Base-by-base conservation (phyloP, 2,888 invertebrate genomes). In the Diadromus collaris region DNA sequence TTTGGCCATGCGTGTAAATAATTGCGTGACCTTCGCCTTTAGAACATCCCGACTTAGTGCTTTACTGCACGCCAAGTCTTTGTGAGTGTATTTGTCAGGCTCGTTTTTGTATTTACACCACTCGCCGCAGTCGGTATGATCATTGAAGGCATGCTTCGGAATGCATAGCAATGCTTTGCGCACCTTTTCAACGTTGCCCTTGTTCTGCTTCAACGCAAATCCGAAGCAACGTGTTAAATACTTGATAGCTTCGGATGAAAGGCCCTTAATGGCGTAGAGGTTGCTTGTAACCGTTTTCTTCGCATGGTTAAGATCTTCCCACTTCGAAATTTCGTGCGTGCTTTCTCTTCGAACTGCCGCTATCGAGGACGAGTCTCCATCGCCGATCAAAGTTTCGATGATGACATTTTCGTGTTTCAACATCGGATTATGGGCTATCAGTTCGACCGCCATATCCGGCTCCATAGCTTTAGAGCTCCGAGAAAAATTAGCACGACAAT, bases 351-450 rank as follows among this genome's bases (percentile, higher is more conserved):
- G 76, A 34, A 83, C 67, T 65, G 69, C 78, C 44, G 82, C 81
- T 54, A 83, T 83, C 7, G 80, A 81, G 6, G 79, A 81, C 19
- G 69, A 71, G 73, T 83, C 84, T 58, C 80, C 83, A 63, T 83
- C 79, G 16, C 81, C 83, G 41, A 82, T 81, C 16, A 81, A 56
- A 63, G 69, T 60, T 38, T 60, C 71, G 48, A 81, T 56, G 27
- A 54, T 61, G 6, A 77, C 76, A 60, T 79, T 76, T 68, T 81
- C 80, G 65, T 80, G 38, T 51, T 78, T 61, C 19, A 82, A 68
- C 10, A 60, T 27, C 16, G 71, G n/a, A 69, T 80, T 80, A 10
- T 68, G 69, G 10, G 58, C 65, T 16, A 78, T 48, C 46, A 80
- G 34, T 70, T 83, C 69, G 6, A 80, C 74, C 10, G 79, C 80